Evolutionary conservation across 2,797 vertebrate species (phyloP), one percentile per base, ranked within the genome.

Genomic region (Selene dorsalis): DNA sequence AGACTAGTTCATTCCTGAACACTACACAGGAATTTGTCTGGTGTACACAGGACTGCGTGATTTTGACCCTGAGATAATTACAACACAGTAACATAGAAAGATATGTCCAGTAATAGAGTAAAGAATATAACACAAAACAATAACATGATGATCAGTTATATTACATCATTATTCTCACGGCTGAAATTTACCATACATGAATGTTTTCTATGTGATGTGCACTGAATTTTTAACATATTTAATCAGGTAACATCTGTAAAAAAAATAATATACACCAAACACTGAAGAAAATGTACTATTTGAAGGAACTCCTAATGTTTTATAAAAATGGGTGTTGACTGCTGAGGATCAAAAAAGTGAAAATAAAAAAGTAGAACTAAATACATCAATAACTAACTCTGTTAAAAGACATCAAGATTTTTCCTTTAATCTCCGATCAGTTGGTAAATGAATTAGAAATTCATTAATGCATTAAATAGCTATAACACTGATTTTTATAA

Each of bases 11-110:
- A 69, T 77, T 71, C 61, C 80, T 64, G 60, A 38, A 60, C 26
- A 30, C 22, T 26, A 59, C 62, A 71, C 39, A 64, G 53, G 43
- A 70, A 79, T 73, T n/a, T 59, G 73, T 83, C 48, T 39, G 4
- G 41, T 18, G 58, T 30, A 17, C 52, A 79, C 43, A 75, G 80
- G 58, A 86, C 59, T 68, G 70, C 57, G 82, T 75, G 47, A 47
- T 60, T 60, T 75, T 78, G 86, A 91, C 92, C 92, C 93, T 94
- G 91, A 94, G 93, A 93, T 87, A 80, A 88, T 84, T 84, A 90
- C 74, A 86, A 90, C 61, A 90, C 75, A 86, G 73, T 88, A 87
- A 91, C 74, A 85, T 48, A 86, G 30, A 67, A 73, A 73, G 80
- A 82, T 52, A 72, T 69, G 70, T 81, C 76, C 73, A 82, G 76